Base-by-base conservation (phyloP, 2,888 invertebrate genomes). In the Tryphoninae sp. region DNA sequence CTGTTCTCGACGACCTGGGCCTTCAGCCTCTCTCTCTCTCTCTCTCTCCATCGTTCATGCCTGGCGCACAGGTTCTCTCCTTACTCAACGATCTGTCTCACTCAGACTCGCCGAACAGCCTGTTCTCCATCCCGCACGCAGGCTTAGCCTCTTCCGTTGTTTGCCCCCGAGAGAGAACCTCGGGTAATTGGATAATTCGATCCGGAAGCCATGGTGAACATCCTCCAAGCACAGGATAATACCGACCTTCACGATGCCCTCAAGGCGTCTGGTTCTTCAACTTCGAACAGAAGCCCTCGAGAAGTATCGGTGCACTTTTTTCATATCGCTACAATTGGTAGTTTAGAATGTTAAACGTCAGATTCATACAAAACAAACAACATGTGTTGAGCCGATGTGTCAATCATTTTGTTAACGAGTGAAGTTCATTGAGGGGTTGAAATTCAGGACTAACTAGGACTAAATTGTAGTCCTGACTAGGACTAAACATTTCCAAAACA, bases 161-260 rank as follows among this genome's bases (percentile, higher is more conserved):
- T 19, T 19, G 55, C 53, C 61, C 40, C 62, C 58, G 42, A 84
- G 85, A 83, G 85, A 85, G 81, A 78, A 85, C 86, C 85, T 80
- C 86, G 86, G 86, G 87, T 90, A 90, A 90, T 90, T 90, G 89
- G 88, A 89, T 90, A 89, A 90, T 90, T 89, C 88, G 87, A 89
- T 86, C 87, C 87, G 87, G 88, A 87, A 84, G 62, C 75, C 74
- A 65, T 40, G 79, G 65, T 64, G 76, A 78, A 75, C 68, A 62
- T 72, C 83, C 78, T 55, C 49, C 45, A 51, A 72, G 65, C 67
- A 13, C 64, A 59, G 53, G 19, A 23, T 45, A 45, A 51, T 62
- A 73, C 49, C 33, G 22, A 45, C 6, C 40, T 49, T 72, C 61
- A 26, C 3, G 45, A 72, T 58, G 19, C 58, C 40, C 58, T 42